Evolutionary conservation across 1,140 invertebrate species (phyloP).

Genomic region (Bombus pyrosoma): DNA sequence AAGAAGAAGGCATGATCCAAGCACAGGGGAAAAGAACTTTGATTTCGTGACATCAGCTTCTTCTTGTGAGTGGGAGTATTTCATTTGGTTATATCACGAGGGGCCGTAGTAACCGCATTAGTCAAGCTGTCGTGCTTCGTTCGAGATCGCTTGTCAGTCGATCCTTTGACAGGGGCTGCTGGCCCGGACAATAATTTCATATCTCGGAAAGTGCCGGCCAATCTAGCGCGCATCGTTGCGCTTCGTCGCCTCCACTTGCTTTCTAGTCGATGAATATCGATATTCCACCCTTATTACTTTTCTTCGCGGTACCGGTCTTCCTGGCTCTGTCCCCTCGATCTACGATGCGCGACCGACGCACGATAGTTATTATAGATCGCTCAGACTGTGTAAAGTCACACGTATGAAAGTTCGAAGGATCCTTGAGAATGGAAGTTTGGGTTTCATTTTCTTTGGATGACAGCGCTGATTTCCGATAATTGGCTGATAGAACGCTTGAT

Average conservation of each 20-base stretch:
- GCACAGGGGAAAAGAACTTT: conserved; percentile 4
- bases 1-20: not conserved
- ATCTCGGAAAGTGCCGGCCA: conserved; percentile 47
- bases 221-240: conserved; percentile 50
- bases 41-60: conserved; percentile 54
- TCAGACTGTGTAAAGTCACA: not conserved
- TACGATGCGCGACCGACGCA: not conserved
- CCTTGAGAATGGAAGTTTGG: not conserved
- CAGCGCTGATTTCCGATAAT: not conserved
- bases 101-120: conserved; percentile 56
- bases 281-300: not conserved
- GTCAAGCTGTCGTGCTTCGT: conserved; percentile 62
- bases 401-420: not conserved
- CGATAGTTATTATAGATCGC: not conserved
- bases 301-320: not conserved
- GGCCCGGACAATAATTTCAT: conserved; percentile 60
- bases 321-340: too few relatives aligned
- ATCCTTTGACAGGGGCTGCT: conserved; percentile 52
- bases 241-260: conserved; percentile 36
- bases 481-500: not conserved
- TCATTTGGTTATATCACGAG: conserved; percentile 52
- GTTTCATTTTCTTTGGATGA: not conserved
- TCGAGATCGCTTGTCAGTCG: conserved; percentile 51
- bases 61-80: conserved; percentile 40
- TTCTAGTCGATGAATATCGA: conserved; percentile 23